Percentiles rank a stretch among this genome's conserved stretches.
Conservation (phyloP, 2,888 invertebrate species). For the Hydropsyche betteni region DNA sequence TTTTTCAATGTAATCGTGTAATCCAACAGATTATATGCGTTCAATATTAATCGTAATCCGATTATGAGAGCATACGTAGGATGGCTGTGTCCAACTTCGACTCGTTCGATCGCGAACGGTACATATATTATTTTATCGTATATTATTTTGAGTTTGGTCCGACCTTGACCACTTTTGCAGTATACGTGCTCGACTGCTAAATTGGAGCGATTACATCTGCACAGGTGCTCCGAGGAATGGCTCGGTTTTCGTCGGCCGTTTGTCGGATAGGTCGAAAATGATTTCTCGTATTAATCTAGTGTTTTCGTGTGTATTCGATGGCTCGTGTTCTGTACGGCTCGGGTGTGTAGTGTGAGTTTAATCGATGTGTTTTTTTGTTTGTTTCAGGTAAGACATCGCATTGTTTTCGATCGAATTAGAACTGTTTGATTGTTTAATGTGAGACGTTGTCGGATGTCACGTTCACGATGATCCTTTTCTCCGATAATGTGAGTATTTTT, state of each 20-base stretch:
- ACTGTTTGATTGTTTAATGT: neutral
- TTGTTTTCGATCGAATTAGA: neutral
- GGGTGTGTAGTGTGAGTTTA: neutral
- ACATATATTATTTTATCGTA: neutral
- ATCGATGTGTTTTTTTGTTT: slow-evolving; percentile 1
- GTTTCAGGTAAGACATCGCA: slow-evolving; percentile 18
- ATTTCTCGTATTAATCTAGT: neutral
- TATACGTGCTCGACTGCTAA: neutral
- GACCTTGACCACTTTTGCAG: slow-evolving; percentile 27
- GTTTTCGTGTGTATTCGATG: neutral
- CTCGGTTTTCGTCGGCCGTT: neutral
- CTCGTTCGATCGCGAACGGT: too few species aligned
- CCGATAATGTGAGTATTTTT: slow-evolving; percentile 10
- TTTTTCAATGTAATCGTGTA: neutral
- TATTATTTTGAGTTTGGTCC: slow-evolving; percentile 16
- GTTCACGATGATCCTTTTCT: slow-evolving; percentile 19
- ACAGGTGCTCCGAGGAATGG: slow-evolving; percentile 7
- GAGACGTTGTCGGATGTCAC: too few species aligned
- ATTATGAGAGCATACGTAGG: neutral
- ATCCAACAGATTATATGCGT: neutral
- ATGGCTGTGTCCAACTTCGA: neutral
- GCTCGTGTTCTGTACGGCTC: neutral
- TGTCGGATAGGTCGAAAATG: too few species aligned
- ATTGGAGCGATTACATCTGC: slow-evolving; percentile 24
- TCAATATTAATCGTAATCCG: neutral